Base-by-base conservation (phyloP, 2,888 invertebrate species). In the Cephus pygmeus region DNA sequence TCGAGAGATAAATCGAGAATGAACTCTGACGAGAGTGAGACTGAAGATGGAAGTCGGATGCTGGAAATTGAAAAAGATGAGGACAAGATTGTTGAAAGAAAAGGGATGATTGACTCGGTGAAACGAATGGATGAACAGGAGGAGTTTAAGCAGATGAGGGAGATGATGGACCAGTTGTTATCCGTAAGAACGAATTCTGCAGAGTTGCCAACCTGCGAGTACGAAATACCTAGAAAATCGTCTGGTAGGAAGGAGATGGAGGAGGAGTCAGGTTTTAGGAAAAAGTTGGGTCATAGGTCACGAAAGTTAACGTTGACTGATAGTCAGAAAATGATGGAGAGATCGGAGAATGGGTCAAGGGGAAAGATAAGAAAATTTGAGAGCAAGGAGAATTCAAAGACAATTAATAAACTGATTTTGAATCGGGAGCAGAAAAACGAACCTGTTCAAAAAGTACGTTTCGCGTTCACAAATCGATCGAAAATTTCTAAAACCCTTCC, bases 381-480 rank as follows among this genome's bases (percentile, higher is more conserved):
- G 56, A 56, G 56, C 56, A 56, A 56, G 56, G 9, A 23, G 56
- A 56, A 56, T 23, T 56, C 23, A 23, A 56, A 56, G 23, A 56
- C 2, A 56, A 56, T 56, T 9, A 2, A 56, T 3, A 23, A 56
- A 56, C 2, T 6, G 9, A 56, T 9, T 23, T 23, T 31, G 71
- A 34, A 71, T 33, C 12, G 12, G 9, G 33, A 71, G 9, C 3
- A 33, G 3, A 4, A 71, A 30, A n/a, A 3, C 3, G 71, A 69
- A 9, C 34, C 77, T 23, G 12, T 56, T 15, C 69, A 30, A 56
- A 77, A 74, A 12, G 69, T 30, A 30, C 73, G 75, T 36, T 75
- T 23, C 12, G 77, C 36, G 15, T 33, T 75, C 11, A 69, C 34
- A 3, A 69, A 75, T 69, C 35, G 74, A 36, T 56, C 56, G 0